phyloP scores from a whole-genome alignment of 1,140 invertebrate species.

The Apis dorsata region DNA sequence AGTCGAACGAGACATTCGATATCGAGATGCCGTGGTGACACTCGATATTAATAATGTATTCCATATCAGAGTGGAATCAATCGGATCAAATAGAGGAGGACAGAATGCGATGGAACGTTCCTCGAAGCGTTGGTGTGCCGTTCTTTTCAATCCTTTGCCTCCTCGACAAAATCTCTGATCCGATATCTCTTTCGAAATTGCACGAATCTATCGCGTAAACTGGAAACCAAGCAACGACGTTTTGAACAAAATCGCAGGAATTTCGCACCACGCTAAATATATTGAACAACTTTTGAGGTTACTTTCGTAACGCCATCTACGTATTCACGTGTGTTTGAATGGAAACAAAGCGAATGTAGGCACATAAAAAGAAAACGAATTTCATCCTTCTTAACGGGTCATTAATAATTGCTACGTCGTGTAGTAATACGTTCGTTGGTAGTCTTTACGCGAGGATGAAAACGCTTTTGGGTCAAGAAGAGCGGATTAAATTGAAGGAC shows the following conservation, averaged over 20 bases:
- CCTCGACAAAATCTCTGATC: not conserved
- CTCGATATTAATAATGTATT: slow-evolving; percentile 48
- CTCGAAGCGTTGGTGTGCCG: too few relatives aligned
- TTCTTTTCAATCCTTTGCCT: not conserved
- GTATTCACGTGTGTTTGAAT: not conserved
- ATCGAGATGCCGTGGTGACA: slow-evolving; percentile 12
- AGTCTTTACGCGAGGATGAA: slow-evolving; percentile 20
- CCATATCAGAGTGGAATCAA: slow-evolving; percentile 1
- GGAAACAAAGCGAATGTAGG: not conserved
- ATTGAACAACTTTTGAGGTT: not conserved
- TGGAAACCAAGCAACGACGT: too few relatives aligned
- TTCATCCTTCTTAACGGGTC: slow-evolving; percentile 3
- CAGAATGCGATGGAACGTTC: not conserved
- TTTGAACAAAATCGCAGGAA: not conserved
- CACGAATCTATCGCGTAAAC: not conserved
- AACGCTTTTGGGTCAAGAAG: slow-evolving; percentile 56
- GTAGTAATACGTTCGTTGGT: slow-evolving; percentile 38
- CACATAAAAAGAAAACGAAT: not conserved
- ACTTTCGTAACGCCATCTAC: not conserved
- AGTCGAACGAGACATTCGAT: slow-evolving; percentile 8
- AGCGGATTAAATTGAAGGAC: slow-evolving; percentile 61
- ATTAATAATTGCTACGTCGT: slow-evolving; percentile 21
- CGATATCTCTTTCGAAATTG: slow-evolving; percentile 8
- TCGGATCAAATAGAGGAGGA: slow-evolving; percentile 33
- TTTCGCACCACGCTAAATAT: not conserved